These are phyloP conservation scores for Potamarius usumacintae DNA, from an alignment of 2,113 vertebrate genomes.

Conservation along the genomic window DNA sequence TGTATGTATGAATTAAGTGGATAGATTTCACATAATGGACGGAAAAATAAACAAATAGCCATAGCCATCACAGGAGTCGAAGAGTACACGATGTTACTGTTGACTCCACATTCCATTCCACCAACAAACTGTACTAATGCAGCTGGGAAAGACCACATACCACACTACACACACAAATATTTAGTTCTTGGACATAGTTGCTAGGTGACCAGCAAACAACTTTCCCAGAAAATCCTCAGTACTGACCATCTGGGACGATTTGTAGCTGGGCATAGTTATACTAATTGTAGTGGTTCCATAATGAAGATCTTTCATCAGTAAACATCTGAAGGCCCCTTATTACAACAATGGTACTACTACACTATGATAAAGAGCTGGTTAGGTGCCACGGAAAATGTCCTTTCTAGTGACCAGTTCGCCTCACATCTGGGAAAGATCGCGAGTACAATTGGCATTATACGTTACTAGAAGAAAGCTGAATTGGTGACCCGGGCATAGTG, in stretches of 20 bases:
- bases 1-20: background rate
- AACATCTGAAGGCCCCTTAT: background rate
- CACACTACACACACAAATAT: conserved; percentile 10
- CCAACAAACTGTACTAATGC: background rate
- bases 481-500: background rate
- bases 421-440: background rate
- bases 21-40: background rate
- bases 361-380: background rate
- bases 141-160: background rate
- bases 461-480: background rate
- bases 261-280: background rate
- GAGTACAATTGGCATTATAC: too few relatives aligned
- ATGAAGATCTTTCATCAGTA: background rate
- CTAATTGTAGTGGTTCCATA: background rate
- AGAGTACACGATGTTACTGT: background rate
- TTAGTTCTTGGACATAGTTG: background rate
- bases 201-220: background rate
- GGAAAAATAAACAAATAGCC: background rate
- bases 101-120: background rate
- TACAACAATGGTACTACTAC: background rate
- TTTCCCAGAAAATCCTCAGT: background rate
- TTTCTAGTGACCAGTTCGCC: background rate
- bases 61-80: background rate
- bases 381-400: background rate
- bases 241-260: background rate